Evolutionary conservation across 2,113 vertebrate species (phyloP).

Genomic region (Pyxicephalus adspersus): DNA sequence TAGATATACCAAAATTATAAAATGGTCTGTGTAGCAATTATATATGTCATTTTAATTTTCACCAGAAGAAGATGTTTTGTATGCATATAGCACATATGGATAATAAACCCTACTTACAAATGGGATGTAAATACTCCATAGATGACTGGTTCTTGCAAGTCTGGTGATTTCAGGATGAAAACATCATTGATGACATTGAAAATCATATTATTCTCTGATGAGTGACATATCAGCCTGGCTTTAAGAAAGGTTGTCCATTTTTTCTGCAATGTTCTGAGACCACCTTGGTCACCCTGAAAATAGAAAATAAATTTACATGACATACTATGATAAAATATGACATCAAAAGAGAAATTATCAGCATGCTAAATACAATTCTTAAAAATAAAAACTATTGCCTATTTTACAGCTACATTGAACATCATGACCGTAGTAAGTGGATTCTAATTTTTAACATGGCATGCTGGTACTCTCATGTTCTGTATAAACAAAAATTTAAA

Average conservation of each 20-base stretch:
- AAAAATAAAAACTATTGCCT: too few species aligned
- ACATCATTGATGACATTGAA: constrained; percentile 94
- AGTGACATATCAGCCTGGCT: constrained; percentile 90
- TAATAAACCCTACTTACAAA: constrained; percentile 77
- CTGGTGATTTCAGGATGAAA: constrained; percentile 82
- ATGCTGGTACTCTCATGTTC: too few species aligned
- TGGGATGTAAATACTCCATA: constrained; percentile 93
- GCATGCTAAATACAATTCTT: too few species aligned
- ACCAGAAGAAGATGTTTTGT: too few species aligned
- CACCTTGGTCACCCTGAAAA: constrained; percentile 88
- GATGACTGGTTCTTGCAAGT: constrained; percentile 83
- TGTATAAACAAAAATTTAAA: too few species aligned
- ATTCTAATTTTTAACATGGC: too few species aligned
- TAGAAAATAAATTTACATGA: not conserved
- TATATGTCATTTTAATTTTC: too few species aligned
- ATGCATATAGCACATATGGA: too few species aligned
- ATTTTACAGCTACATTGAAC: not conserved
- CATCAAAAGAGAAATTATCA: too few species aligned
- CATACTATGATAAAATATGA: not conserved
- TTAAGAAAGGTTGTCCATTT: constrained; percentile 98
- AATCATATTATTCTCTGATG: constrained; percentile 89
- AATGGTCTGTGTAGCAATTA: too few species aligned
- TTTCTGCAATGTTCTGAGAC: constrained; percentile 91
- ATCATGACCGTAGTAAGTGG: too few species aligned
- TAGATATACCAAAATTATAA: too few species aligned